Evolutionary conservation across 1,140 invertebrate genomes (phyloP).

Genomic region (Drosophila serrata): DNA sequence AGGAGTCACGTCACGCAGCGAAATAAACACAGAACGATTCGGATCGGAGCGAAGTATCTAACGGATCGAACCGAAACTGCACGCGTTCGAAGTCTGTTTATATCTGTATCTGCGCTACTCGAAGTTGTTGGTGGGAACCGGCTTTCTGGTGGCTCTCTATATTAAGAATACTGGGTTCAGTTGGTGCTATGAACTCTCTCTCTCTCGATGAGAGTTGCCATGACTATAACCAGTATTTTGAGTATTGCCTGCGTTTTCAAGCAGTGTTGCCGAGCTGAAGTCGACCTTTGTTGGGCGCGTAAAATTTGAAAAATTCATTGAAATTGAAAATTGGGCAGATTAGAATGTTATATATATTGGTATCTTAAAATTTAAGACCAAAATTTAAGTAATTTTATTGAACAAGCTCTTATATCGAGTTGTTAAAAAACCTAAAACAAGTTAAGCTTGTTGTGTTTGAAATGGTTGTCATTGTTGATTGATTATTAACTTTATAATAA

Average conservation of each 20-base stretch:
- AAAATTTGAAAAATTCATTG: not conserved
- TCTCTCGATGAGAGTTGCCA: not conserved
- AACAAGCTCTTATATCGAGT: not conserved
- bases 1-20: conserved; percentile 12
- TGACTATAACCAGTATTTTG: conserved; percentile 32
- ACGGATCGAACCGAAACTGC: conserved; percentile 53
- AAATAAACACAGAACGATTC: conserved; percentile 23
- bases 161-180: conserved; percentile 46
- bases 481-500: not conserved
- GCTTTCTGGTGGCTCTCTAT: conserved; percentile 46
- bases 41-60: conserved; percentile 21
- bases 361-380: not conserved
- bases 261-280: conserved; percentile 57
- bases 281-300: conserved; percentile 16
- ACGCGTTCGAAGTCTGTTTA: conserved; percentile 73
- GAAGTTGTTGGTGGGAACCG: conserved; percentile 70
- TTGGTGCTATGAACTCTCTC: not conserved
- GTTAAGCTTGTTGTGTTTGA: not conserved
- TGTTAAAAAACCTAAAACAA: not conserved
- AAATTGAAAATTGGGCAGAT: not conserved
- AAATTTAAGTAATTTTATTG: not conserved
- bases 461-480: too few relatives aligned
- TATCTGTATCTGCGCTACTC: conserved; percentile 64
- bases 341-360: not conserved
- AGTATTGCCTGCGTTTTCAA: not conserved